Evolutionary conservation across 2,797 vertebrate species (phyloP), one percentile per base, ranked within the genome.

Genomic region (Acanthurus tractus): DNA sequence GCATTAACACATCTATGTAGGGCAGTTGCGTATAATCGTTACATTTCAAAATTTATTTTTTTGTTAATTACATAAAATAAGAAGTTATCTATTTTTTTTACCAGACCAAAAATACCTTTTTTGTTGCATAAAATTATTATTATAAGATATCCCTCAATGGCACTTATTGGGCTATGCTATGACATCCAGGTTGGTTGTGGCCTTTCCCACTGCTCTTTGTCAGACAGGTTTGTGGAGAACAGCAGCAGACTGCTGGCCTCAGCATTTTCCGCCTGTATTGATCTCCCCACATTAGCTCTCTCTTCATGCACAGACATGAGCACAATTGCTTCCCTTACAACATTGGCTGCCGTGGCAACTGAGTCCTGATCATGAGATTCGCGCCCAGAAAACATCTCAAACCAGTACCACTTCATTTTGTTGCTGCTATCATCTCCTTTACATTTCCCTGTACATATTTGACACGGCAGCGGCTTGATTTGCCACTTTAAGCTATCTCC

Each of bases 181-280:
- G 82, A 78, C 87, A 83, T 81, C 82, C 89, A 89, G 92, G 84
- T 90, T 82, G 85, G 79, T 76, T 63, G 66, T 61, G 85, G 83
- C 78, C 83, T 84, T 78, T 86, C 85, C 77, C 85, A 3, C 81
- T 58, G 78, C 86, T 92, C 91, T 93, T 89, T 94, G 91, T 94
- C 92, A 86, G 86, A 88, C 89, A 91, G 93, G 89, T 93, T 93
- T 93, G 88, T 84, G 85, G 91, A 93, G 92, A 91, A 91, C 88
- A 65, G 91, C 86, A 71, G 88, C 90, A 93, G 92, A 94, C 94
- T 93, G 93, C 92, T 92, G 89, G 89, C 93, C 92, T 96, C 94
- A 95, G 95, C 94, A 93, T 91, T 95, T 95, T 94, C 88, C 81
- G 89, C 87, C 83, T 91, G 92, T 95, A 95, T 95, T 94, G 92